Conservation (phyloP, 2,888 invertebrate genomes). For the Leptinotarsa juncta region DNA sequence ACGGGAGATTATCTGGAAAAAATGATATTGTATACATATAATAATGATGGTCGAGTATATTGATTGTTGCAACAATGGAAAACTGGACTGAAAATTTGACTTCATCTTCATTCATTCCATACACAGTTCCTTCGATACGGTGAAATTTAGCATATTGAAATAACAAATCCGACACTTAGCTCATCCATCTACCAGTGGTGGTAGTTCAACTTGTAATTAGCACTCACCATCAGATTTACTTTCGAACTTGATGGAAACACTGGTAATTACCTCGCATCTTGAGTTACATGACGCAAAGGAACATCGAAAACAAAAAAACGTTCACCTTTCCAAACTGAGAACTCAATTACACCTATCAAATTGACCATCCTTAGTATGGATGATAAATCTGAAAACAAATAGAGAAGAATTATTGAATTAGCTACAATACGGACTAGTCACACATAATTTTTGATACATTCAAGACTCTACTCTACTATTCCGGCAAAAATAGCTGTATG, state of each 20-base stretch:
- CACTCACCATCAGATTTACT: slow-evolving; percentile 39
- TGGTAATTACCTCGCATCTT: slow-evolving; percentile 56
- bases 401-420: too few species aligned
- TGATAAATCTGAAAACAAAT: neutral
- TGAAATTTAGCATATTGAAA: slow-evolving; percentile 11
- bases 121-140: neutral
- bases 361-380: slow-evolving; percentile 28
- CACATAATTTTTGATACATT: too few species aligned
- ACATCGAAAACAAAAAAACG: slow-evolving; percentile 54
- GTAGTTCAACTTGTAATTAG: slow-evolving; percentile 42
- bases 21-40: too few species aligned
- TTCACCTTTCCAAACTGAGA: slow-evolving; percentile 57
- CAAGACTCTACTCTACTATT: too few species aligned
- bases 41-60: too few species aligned
- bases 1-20: too few species aligned
- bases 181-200: slow-evolving; percentile 30
- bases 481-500: too few species aligned
- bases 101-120: neutral
- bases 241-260: slow-evolving; percentile 46
- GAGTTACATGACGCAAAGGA: slow-evolving; percentile 52
- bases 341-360: slow-evolving; percentile 62
- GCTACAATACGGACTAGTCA: too few species aligned
- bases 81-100: neutral
- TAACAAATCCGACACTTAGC: slow-evolving; percentile 23
- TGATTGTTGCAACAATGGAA: neutral